Percentiles rank a stretch among this genome's conserved stretches.
phyloP scores from a whole-genome alignment of 2,113 vertebrate species.

The Labeo catla region DNA sequence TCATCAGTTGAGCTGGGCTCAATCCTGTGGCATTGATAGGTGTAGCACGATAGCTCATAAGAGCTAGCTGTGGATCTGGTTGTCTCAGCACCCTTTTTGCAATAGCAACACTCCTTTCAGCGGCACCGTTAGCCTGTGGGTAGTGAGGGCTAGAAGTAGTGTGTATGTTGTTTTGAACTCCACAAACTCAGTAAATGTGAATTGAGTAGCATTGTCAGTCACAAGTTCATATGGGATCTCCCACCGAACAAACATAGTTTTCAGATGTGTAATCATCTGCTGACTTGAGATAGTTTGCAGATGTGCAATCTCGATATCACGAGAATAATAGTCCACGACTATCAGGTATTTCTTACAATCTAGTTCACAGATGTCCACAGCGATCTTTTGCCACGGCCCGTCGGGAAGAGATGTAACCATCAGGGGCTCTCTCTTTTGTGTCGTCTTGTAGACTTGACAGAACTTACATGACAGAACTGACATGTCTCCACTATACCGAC shows the following conservation, averaged over 20 bases:
- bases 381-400: not conserved
- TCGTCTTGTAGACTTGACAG: not conserved
- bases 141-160: conserved; percentile 29
- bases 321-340: conserved; percentile 24
- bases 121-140: not conserved
- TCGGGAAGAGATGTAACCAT: not conserved
- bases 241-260: conserved; percentile 29
- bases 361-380: conserved; percentile 13
- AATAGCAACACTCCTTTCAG: no score
- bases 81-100: conserved; percentile 12
- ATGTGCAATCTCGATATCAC: conserved; percentile 16
- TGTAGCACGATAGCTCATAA: conserved; percentile 18
- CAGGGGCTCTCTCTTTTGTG: conserved; percentile 27
- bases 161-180: conserved; percentile 8
- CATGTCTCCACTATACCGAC: not conserved
- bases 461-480: not conserved
- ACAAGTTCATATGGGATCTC: conserved; percentile 1
- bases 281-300: conserved; percentile 15
- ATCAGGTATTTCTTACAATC: conserved; percentile 21
- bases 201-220: conserved; percentile 35
- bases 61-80: conserved; percentile 24
- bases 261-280: conserved; percentile 22
- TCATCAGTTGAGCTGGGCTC: conserved; percentile 1
- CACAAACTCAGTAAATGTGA: not conserved
- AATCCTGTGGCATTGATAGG: not conserved